Evolutionary conservation across 1,140 invertebrate species (phyloP), one percentile per base, ranked within the genome.

Genomic region (Sycobia sp.): DNA sequence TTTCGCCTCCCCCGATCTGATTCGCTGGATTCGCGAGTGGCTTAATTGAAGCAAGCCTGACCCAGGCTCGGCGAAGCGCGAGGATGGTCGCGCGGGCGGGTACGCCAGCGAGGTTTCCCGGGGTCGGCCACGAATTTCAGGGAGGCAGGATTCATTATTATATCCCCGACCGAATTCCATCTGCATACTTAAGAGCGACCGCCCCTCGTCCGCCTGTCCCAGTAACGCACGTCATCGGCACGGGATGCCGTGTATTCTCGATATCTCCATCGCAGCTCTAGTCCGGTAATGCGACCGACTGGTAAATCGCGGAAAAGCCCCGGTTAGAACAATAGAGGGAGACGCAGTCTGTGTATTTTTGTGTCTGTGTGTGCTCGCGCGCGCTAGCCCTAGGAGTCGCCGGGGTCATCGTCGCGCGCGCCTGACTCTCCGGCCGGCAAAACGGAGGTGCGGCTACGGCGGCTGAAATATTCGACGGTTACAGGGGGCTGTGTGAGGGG

Each of bases 21-120:
- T 46, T 49, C n/a, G 47, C 67, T 60, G 67, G 47, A 62, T 51
- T 41, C 32, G 23, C 5, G 64, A 70, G 70, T 65, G 66, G 60
- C 62, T 60, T 44, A 55, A 60, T 60, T 51, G 25, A 60, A 50
- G 20, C 7, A 9, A 34, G 25, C 39, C 14, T 41, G 29, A 10
- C 10, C 5, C 27, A 43, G 18, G 47, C 5, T 27, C 14, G 0
- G 20, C 36, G 57, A 47, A 50, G 29, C 14, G 36, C 13, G 36
- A 39, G 29, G 57, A 58, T 25, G 23, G 8, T n/a, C 18, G 14
- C 39, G 32, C 18, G 43, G 11, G n/a, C n/a, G n/a, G n/a, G n/a
- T n/a, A n/a, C n/a, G n/a, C n/a, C n/a, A n/a, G n/a, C n/a, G n/a
- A n/a, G n/a, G n/a, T n/a, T n/a, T n/a, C n/a, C n/a, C n/a, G n/a